Evolutionary conservation across 2,113 vertebrate genomes (phyloP), one percentile per base, ranked within the genome.

Genomic region (Fulmarus glacialis): DNA sequence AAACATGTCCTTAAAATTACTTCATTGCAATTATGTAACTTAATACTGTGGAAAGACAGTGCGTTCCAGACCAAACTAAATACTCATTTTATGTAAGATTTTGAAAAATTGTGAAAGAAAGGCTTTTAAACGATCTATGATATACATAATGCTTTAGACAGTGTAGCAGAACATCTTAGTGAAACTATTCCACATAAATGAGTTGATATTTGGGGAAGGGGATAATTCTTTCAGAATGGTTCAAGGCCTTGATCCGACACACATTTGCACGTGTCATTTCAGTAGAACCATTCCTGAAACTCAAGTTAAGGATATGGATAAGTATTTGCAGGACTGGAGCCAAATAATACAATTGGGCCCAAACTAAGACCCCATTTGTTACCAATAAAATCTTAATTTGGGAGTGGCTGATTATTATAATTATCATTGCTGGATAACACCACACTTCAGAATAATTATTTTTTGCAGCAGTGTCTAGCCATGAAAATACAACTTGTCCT

Each of bases 271-370:
- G 48, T 63, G 43, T 89, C 71, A 90, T 90, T 81, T 92, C 88
- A 93, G 59, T 84, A 80, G 67, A 94, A 94, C 74, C 34, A 90
- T 42, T 94, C 72, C 90, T 94, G 89, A 93, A 86, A 92, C 67
- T 94, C 11, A 77, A 93, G 68, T 89, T 94, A 68, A 93, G 72
- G 90, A 94, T 93, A 53, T 87, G 86, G 38, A 18, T 52, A 95
- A 87, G 86, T 94, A 71, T 95, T 95, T 96, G 92, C 90, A 95
- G 92, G 88, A 95, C 56, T 59, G 68, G 34, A 90, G 95, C 92
- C 95, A 97, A 97, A 89, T 92, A 70, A 97, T 59, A 92, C 95
- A 97, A 91, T 0, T 56, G 38, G 58, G 87, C 27, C 40, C 40
- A 68, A 93, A 85, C 60, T 90, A 95, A 87, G 36, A 72, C 24